phyloP scores from a whole-genome alignment of 1,140 invertebrate genomes.

The Varroa destructor region DNA sequence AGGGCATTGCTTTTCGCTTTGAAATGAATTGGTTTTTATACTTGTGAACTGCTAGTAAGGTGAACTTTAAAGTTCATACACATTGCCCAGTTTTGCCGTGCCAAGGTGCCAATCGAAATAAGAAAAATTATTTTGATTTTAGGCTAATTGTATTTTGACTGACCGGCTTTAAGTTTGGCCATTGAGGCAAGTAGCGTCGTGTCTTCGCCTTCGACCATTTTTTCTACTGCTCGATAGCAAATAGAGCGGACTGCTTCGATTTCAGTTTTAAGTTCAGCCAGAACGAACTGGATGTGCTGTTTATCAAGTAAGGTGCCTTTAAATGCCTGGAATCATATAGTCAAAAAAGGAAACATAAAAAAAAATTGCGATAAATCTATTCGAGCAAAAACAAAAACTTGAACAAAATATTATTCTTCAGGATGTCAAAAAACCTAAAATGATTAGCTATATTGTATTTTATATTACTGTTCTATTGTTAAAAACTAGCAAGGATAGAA shows the following conservation, averaged over 20 bases:
- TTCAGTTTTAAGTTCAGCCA: conserved; percentile 49
- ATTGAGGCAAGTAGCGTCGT: conserved; percentile 50
- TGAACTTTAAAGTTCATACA: no score
- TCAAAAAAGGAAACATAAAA: not conserved
- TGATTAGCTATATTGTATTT: not conserved
- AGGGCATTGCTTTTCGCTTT: no score
- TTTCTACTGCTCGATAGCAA: conserved; percentile 42
- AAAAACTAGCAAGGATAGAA: no score
- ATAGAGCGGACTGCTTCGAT: conserved; percentile 45
- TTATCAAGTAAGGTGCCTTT: conserved; percentile 46
- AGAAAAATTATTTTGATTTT: no score
- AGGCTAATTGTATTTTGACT: not conserved
- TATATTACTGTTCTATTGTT: no score
- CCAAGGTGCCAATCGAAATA: no score
- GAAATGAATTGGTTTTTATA: no score
- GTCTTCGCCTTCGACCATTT: conserved; percentile 43
- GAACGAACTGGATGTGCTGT: conserved; percentile 46
- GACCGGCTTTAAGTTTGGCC: conserved; percentile 48
- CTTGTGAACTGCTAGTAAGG: no score
- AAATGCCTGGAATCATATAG: conserved; percentile 39
- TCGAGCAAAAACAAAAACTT: not conserved
- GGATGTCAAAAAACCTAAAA: not conserved
- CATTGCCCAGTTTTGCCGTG: no score
- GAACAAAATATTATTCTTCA: not conserved
- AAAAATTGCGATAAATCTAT: not conserved